Percentiles rank a stretch among this genome's conserved stretches.
These are phyloP conservation scores for Scophthalmus maximus DNA, from an alignment of 2,113 vertebrate genomes.

Conservation along the genomic window DNA sequence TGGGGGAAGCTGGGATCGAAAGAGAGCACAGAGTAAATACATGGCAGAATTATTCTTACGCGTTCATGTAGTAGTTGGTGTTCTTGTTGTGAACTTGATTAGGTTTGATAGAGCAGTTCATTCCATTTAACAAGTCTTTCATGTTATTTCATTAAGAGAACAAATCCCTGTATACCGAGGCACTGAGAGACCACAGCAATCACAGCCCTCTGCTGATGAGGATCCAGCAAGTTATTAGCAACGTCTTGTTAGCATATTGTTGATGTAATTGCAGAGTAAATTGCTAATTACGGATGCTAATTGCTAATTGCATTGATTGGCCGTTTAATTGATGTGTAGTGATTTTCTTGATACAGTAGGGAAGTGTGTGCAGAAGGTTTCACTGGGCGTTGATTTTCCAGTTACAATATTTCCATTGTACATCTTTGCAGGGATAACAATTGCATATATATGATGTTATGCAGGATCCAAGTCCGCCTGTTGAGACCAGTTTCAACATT, in stretches of 20 bases:
- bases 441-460: not conserved
- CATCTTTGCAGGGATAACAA: not conserved
- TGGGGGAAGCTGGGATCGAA: too few species aligned
- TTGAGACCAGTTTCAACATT: not conserved
- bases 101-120: conserved; percentile 6
- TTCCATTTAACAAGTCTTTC: not conserved
- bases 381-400: not conserved
- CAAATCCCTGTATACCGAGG: not conserved
- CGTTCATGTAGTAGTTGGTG: too few species aligned
- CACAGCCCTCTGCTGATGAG: conserved; percentile 34
- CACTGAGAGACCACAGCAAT: conserved; percentile 11
- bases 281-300: conserved; percentile 51
- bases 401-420: not conserved
- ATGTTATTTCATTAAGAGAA: conserved; percentile 28
- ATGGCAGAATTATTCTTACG: not conserved
- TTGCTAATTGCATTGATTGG: conserved; percentile 53
- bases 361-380: conserved; percentile 2
- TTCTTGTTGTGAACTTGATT: not conserved
- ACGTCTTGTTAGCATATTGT: conserved; percentile 54
- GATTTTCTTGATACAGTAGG: conserved; percentile 21
- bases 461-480: not conserved
- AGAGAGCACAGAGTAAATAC: not conserved
- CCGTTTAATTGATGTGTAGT: conserved; percentile 39
- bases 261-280: conserved; percentile 54
- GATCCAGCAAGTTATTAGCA: conserved; percentile 34